Percentiles rank a stretch among this genome's conserved stretches.
These are phyloP conservation scores for Coleophora deauratella DNA, from an alignment of 2,888 invertebrate species.

Conservation along the genomic window DNA sequence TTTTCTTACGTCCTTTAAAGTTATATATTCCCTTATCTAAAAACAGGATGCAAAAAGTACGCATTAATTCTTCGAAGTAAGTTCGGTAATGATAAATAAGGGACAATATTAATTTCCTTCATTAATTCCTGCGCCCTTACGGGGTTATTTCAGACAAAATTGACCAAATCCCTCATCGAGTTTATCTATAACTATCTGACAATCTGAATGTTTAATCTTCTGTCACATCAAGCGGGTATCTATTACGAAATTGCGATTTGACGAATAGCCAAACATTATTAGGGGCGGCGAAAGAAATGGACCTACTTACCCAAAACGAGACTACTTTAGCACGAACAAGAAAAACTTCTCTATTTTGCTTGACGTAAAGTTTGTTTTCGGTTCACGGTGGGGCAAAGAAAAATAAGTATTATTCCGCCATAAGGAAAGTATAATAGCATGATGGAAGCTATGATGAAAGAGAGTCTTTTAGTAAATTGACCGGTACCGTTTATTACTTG, in stretches of 20 bases:
- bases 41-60: too few species aligned
- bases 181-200: conserved; percentile 22
- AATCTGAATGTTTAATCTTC: conserved; percentile 54
- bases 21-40: too few species aligned
- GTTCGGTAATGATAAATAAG: background rate
- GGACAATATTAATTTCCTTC: background rate
- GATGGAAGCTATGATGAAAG: conserved; percentile 51
- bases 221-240: conserved; percentile 64
- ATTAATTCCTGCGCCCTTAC: background rate
- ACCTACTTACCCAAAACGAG: conserved; percentile 56
- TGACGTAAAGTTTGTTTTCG: conserved; percentile 27
- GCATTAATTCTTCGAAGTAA: too few species aligned
- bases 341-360: conserved; percentile 31
- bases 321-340: conserved; percentile 23
- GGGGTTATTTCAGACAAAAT: conserved; percentile 1
- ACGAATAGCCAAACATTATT: conserved; percentile 71
- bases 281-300: conserved; percentile 69
- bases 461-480: conserved; percentile 53
- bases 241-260: conserved; percentile 73
- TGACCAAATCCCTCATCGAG: conserved; percentile 13
- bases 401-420: conserved; percentile 56
- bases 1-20: too few species aligned
- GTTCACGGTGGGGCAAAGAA: conserved; percentile 17
- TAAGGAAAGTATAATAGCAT: conserved; percentile 55
- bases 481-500: conserved; percentile 25